A percentile compares a stretch with the other conserved stretches of the same genome.
Conservation (phyloP, 2,797 vertebrate genomes). For the Nannoperca obscura region DNA sequence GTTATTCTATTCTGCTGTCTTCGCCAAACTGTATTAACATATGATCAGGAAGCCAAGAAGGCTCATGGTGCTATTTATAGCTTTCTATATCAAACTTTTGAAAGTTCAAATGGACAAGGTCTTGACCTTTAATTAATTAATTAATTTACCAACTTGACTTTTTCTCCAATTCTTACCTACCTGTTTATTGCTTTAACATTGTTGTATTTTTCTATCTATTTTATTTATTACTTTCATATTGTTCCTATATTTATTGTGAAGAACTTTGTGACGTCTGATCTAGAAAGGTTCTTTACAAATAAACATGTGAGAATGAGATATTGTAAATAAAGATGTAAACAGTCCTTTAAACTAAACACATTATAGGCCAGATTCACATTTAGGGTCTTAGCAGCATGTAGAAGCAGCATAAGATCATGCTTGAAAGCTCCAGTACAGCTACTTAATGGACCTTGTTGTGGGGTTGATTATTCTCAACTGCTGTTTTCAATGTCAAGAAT, state of each 20-base stretch:
- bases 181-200: neutral
- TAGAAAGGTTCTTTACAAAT: neutral
- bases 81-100: slow-evolving; percentile 29
- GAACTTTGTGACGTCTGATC: neutral
- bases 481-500: neutral
- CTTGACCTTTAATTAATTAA: neutral
- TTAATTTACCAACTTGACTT: neutral
- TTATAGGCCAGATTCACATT: too few species aligned
- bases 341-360: too few species aligned
- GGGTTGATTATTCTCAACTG: neutral
- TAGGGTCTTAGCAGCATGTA: too few species aligned
- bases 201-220: neutral
- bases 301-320: neutral
- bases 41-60: slow-evolving; percentile 68
- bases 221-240: neutral
- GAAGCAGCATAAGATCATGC: neutral
- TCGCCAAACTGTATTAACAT: slow-evolving; percentile 75
- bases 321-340: neutral
- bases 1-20: slow-evolving; percentile 72
- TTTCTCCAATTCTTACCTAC: neutral
- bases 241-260: neutral
- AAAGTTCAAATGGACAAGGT: slow-evolving; percentile 16
- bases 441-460: neutral
- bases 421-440: neutral
- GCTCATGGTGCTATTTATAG: slow-evolving; percentile 59